phyloP scores from a whole-genome alignment of 2,797 vertebrate species.

The Remorina albescens region DNA sequence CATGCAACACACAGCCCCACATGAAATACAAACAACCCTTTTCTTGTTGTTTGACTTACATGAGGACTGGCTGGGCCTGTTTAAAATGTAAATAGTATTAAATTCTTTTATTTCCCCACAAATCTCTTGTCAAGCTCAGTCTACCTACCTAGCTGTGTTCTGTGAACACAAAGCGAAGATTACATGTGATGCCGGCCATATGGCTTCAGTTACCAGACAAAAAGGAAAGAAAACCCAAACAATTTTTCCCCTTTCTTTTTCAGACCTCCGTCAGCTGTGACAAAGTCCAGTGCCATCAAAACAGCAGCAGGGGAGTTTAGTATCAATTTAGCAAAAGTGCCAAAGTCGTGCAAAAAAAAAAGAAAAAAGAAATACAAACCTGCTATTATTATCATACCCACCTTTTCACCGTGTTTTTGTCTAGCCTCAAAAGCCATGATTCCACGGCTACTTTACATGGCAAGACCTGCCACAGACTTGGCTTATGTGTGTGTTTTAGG shows the following conservation, averaged over 20 bases:
- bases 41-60: constrained; percentile 58
- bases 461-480: constrained; percentile 46
- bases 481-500: constrained; percentile 32
- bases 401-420: constrained; percentile 61
- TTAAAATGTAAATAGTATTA: constrained; percentile 58
- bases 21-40: constrained; percentile 59
- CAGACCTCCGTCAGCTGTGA: constrained; percentile 62
- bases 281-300: constrained; percentile 65
- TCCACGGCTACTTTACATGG: constrained; percentile 46
- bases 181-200: constrained; percentile 73
- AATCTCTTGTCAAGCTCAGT: constrained; percentile 23
- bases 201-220: constrained; percentile 72
- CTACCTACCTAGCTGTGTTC: constrained; percentile 44
- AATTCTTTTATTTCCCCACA: constrained; percentile 40
- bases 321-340: constrained; percentile 56
- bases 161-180: constrained; percentile 57
- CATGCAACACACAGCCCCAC: constrained; percentile 29
- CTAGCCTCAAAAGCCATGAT: constrained; percentile 43
- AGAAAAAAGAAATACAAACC: constrained; percentile 51
- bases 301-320: constrained; percentile 55
- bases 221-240: constrained; percentile 61
- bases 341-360: constrained; percentile 58
- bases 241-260: constrained; percentile 42
- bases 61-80: constrained; percentile 37
- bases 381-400: constrained; percentile 59